Evolutionary conservation across 2,888 invertebrate genomes (phyloP), one percentile per base, ranked within the genome.

Genomic region (Neoascia interrupta): DNA sequence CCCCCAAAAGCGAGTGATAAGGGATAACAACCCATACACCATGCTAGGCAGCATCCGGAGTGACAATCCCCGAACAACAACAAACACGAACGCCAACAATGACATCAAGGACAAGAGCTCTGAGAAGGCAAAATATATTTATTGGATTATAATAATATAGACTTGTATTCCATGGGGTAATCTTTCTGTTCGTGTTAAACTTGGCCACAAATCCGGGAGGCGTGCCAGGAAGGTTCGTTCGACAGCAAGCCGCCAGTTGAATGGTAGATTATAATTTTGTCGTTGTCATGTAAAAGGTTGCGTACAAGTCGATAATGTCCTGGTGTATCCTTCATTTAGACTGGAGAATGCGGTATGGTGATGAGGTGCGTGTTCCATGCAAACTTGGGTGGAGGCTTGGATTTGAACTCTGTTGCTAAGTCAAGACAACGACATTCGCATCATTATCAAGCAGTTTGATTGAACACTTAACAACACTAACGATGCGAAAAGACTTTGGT

Each of bases 71-170:
- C 54, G 31, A 74, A 74, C 58, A 51, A 41, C 43, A 64, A 51
- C 34, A 47, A 64, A 51, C 41, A 37, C 15, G 39, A 16, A 61
- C 41, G 63, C 53, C 19, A 56, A 43, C 58, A 64, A 37, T 36
- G 56, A 28, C 56, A 69, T 64, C 39, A 36, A 63, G 41, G 56
- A 13, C 34, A 26, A 43, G 28, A 23, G 45, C 8, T 36, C 37
- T 47, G n/a, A 18, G 56, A 5, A 56, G 23, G 56, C 51, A 37
- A 56, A 72, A 56, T 68, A 73, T 79, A 68, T 73, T 79, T 79
- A 79, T 79, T 73, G 79, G 79, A 79, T 79, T 79, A 79, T 79
- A 79, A 79, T 79, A 79, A 73, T 73, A 68, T 68, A 54, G 56
- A 79, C 79, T 72, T 73, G 73, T 61, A 61, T 49, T 68, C 79